Base-by-base conservation (phyloP, 2,113 vertebrate species). In the Manacus vitellinus region DNA sequence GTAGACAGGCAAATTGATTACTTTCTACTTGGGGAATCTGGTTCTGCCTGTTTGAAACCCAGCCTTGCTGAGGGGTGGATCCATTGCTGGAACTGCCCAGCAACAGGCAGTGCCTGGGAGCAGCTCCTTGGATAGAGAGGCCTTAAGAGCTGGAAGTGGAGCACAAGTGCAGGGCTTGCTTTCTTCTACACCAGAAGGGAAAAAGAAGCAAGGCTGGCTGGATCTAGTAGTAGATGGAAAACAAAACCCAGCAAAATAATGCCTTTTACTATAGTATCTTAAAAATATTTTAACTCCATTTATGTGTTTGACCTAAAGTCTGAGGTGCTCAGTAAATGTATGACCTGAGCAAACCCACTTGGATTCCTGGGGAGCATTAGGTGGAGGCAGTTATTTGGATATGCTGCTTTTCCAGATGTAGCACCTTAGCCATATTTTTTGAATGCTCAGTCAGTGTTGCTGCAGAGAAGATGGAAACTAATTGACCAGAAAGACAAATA, bases 11-110 rank as follows among this genome's bases (percentile, higher is more conserved):
- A 88, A 91, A 97, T 95, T 68, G 96, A 95, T 98, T 97, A 68
- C 97, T 97, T 97, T 86, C 91, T 94, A 14, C 94, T 79, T 95
- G 97, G 98, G 98, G 98, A 98, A 98, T 99, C 98, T 97, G 94
- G 98, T 98, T 97, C 85, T 98, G 97, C 98, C 96, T 97, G 98
- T 98, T 97, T 82, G 70, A 97, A 92, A 92, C 95, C 91, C 98
- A 95, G 97, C 98, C 98, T 97, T 94, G 94, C 95, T 86, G 95
- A 92, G 97, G 97, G 96, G 97, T 97, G 97, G 96, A 94, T 92
- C 94, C 94, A 2, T 92, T 95, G 94, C 74, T 86, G 67, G 80
- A 74, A 89, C 61, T 89, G 80, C 85, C 96, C 96, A 92, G 97
- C 90, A 97, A 74, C 94, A 97, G 97, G 96, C 97, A 97, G 85